Base-by-base conservation (phyloP, 2,797 vertebrate genomes). In the Paratrypauchen microcephalus region DNA sequence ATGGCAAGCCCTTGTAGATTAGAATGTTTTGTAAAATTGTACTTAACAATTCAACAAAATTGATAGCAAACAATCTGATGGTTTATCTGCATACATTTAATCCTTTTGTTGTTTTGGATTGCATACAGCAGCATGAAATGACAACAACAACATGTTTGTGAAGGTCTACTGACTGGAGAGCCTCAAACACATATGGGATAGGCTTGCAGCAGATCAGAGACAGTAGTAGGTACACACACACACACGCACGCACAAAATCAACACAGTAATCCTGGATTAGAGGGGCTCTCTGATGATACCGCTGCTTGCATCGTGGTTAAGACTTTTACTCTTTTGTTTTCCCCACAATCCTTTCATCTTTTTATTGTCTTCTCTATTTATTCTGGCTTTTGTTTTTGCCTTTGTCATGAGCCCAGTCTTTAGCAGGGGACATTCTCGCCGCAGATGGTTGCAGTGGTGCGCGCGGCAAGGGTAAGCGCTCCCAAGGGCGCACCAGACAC, bases 221-320 rank as follows among this genome's bases (percentile, higher is more conserved):
- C 72, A 74, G 66, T 73, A 70, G 69, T 56, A 6, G 66, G 19
- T 62, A 36, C 32, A 36, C 32, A 56, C 52, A 74, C 67, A 73
- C 71, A 77, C 71, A 80, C 73, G 75, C 73, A 80, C 73, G 73
- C 74, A 78, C 71, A 80, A 41, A 76, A 78, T 70, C 87, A 75
- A 88, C 76, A 86, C 74, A 75, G 72, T 91, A 92, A 91, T 91
- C 89, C 86, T 48, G 87, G 93, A 92, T 92, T 92, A 93, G 72
- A 80, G 82, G 64, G 77, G 83, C 82, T 86, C 79, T 87, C 81
- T 77, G 81, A 87, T 86, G 83, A 91, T 84, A 87, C 79, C 50
- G 71, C 79, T 0, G 76, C 83, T 84, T 80, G 81, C 78, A 85
- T 89, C 85, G 83, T 26, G 28, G 76, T 79, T 84, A 84, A 88